Evolutionary conservation across 2,888 invertebrate genomes (phyloP).

Genomic region (Cheilosia variabilis): DNA sequence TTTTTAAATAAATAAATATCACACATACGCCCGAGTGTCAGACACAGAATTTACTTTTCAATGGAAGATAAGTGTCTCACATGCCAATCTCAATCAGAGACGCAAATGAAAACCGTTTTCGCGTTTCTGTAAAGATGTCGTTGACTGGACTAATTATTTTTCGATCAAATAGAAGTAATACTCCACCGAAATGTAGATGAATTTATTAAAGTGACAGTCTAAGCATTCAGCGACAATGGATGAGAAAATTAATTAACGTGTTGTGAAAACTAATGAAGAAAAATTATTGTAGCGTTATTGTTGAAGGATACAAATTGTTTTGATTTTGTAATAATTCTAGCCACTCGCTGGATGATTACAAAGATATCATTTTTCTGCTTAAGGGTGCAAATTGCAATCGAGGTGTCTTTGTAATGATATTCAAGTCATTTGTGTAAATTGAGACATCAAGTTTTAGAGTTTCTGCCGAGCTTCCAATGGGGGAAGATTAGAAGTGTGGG

Average conservation of each 20-base stretch:
- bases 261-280: conserved; percentile 10
- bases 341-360: not conserved
- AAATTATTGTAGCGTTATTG: not conserved
- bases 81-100: conserved; percentile 14
- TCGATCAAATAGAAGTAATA: not conserved
- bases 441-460: not conserved
- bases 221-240: not conserved
- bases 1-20: not conserved
- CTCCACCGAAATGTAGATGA: not conserved
- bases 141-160: conserved; percentile 14
- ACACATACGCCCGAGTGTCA: conserved; percentile 16
- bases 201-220: conserved; percentile 8
- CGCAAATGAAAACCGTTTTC: not conserved
- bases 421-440: conserved; percentile 7
- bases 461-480: not conserved
- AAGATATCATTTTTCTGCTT: conserved; percentile 1
- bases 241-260: conserved; percentile 28
- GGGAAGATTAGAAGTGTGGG: not conserved
- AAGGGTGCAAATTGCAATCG: conserved; percentile 33
- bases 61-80: conserved; percentile 6
- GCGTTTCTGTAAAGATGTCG: not conserved
- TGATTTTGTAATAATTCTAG: conserved; percentile 14
- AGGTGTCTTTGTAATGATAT: conserved; percentile 25
- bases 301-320: conserved; percentile 11
- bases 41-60: conserved; percentile 5